Evolutionary conservation across 2,113 vertebrate genomes (phyloP).

Genomic region (Rhea americana): DNA sequence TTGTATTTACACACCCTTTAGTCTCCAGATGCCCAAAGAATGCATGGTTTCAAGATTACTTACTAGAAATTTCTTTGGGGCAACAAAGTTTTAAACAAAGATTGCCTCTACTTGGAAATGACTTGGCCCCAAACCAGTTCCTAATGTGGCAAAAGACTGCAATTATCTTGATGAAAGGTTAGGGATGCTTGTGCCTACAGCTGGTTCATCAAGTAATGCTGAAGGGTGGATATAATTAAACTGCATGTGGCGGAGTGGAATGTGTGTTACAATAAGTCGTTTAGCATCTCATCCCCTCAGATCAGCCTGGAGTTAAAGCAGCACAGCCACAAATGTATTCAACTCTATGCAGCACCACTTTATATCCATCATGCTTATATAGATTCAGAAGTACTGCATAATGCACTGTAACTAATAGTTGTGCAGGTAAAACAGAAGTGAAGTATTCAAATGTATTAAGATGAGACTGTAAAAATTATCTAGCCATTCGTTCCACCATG

Average conservation of each 20-base stretch:
- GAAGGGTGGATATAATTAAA: conserved; percentile 62
- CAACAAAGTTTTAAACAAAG: conserved; percentile 60
- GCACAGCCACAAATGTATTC: neutral
- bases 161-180: conserved; percentile 48
- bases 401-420: accelerated
- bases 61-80: conserved; percentile 33
- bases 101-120: conserved; percentile 54
- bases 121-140: conserved; percentile 54
- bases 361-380: neutral
- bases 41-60: neutral
- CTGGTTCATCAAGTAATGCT: conserved; percentile 45
- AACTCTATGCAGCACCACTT: neutral
- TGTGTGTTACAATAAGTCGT: neutral
- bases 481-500: neutral
- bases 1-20: conserved; percentile 14
- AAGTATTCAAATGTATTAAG: neutral
- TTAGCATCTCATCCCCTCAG: neutral
- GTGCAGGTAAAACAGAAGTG: neutral
- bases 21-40: conserved; percentile 41
- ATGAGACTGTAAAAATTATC: neutral
- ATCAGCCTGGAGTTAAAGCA: neutral
- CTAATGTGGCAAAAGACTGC: conserved; percentile 17
- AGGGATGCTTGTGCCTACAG: conserved; percentile 57
- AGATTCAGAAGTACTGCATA: neutral
- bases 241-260: accelerated